Percentiles rank a stretch among this genome's conserved stretches.
Evolutionary conservation across 2,888 invertebrate species (phyloP).

Genomic region (Lochmaea crataegi): DNA sequence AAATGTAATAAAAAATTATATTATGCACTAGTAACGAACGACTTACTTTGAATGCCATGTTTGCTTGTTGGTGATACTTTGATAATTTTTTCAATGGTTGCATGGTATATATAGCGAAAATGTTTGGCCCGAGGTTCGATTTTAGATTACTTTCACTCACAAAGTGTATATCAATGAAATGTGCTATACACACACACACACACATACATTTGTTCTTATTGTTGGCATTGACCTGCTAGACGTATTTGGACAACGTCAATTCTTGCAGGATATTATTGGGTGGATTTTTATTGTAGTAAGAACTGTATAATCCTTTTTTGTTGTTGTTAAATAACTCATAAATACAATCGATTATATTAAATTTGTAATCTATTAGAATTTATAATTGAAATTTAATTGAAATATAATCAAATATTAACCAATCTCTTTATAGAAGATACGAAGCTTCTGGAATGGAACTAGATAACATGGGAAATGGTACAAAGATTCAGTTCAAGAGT

Average conservation of each 20-base stretch:
- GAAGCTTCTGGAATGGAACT: no score
- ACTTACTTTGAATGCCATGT: conserved; percentile 57
- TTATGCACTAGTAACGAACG: neutral
- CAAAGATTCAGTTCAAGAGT: no score
- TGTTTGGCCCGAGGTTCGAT: conserved; percentile 14
- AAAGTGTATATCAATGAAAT: conserved; percentile 27
- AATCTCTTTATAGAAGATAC: no score
- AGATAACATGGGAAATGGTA: no score
- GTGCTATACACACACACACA: conserved; percentile 1
- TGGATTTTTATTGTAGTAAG: neutral
- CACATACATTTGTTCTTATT: conserved; percentile 16
- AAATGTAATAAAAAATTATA: no score
- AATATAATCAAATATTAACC: no score
- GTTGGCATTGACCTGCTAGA: conserved; percentile 33
- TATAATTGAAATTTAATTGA: no score
- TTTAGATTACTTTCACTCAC: conserved; percentile 32
- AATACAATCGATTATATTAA: neutral
- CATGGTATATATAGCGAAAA: conserved; percentile 35
- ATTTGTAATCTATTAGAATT: neutral
- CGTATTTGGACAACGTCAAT: conserved; percentile 22
- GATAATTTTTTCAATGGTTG: conserved; percentile 19
- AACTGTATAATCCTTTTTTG: neutral
- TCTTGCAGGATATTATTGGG: neutral
- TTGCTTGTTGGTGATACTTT: conserved; percentile 36
- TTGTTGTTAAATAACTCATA: neutral